Conservation (phyloP, 1,140 invertebrate genomes). For the Muscidifurax raptorellus region DNA sequence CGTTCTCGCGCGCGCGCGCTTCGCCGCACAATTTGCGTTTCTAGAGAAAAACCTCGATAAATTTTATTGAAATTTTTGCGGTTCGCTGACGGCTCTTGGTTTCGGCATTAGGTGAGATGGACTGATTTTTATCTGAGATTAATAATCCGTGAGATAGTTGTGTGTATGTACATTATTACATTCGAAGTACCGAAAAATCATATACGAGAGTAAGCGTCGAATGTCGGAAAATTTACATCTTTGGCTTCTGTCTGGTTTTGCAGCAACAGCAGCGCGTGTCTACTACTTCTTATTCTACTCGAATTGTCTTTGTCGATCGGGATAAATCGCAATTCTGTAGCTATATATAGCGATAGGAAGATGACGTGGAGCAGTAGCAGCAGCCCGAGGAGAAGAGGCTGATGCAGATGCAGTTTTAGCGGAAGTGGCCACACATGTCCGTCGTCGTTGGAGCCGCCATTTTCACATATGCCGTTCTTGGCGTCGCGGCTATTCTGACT, state of each 20-base stretch:
- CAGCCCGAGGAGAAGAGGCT: not conserved
- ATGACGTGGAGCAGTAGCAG: not conserved
- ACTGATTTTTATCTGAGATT: not conserved
- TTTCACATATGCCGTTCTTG: not conserved
- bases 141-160: not conserved
- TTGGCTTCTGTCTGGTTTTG: not conserved
- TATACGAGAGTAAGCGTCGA: too few relatives aligned
- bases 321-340: not conserved
- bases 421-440: not conserved
- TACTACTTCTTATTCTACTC: not conserved
- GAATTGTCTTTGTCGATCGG: not conserved
- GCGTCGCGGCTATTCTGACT: too few relatives aligned
- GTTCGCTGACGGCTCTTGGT: not conserved
- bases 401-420: not conserved
- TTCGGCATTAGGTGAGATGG: not conserved
- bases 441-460: not conserved
- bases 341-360: not conserved
- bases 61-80: not conserved
- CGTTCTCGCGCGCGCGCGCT: not conserved
- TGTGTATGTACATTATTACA: not conserved
- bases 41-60: not conserved
- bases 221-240: not conserved
- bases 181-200: too few relatives aligned
- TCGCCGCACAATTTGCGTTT: not conserved
- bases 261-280: not conserved